Evolutionary conservation across 2,888 invertebrate species (phyloP).

Genomic region (Epistrophe eligans): DNA sequence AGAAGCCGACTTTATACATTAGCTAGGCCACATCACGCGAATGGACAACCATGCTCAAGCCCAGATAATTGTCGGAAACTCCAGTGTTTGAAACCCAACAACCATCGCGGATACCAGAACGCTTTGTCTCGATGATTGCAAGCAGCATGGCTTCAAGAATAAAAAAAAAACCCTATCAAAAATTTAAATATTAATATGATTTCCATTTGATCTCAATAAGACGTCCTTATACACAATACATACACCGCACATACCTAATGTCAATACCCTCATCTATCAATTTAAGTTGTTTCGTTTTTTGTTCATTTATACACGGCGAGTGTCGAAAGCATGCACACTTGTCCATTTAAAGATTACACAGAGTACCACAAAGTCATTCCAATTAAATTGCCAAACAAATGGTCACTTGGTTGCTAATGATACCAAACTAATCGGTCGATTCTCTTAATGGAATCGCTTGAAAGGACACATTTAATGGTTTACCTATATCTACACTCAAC

Average conservation of each 20-base stretch:
- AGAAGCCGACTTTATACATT: too few species aligned
- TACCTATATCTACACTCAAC: constrained; percentile 30
- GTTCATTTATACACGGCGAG: neutral
- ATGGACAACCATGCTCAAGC: too few species aligned
- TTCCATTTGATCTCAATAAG: neutral
- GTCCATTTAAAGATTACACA: constrained; percentile 37
- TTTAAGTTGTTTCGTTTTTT: constrained; percentile 11
- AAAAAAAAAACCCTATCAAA: neutral
- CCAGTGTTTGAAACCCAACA: too few species aligned
- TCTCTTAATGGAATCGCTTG: constrained; percentile 68
- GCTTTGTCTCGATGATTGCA: too few species aligned
- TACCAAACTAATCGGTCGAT: constrained; percentile 74
- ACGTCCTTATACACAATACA: neutral
- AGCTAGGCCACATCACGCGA: too few species aligned
- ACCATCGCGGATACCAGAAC: too few species aligned
- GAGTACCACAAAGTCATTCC: constrained; percentile 62
- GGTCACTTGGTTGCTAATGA: constrained; percentile 71
- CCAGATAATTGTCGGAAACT: too few species aligned
- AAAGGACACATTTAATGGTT: constrained; percentile 53
- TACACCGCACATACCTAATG: neutral
- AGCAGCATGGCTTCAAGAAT: neutral
- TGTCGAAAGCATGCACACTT: constrained; percentile 39
- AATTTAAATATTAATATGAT: neutral
- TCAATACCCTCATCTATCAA: constrained; percentile 51
- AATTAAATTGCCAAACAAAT: constrained; percentile 75